Evolutionary conservation across 2,888 invertebrate genomes (phyloP).

Genomic region (Bellardia bayeri): DNA sequence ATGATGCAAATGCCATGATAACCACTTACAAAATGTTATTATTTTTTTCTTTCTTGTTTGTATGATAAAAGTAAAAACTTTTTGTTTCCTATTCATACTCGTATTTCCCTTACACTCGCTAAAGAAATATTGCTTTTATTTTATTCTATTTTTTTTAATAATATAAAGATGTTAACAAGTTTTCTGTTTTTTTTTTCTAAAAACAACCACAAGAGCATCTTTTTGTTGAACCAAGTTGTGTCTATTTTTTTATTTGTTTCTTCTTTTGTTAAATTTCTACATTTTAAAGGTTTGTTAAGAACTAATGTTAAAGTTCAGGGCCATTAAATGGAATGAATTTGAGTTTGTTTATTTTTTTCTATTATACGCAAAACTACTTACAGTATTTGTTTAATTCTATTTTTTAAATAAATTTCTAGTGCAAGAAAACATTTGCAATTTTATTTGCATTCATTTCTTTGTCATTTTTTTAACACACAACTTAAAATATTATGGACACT

Average conservation of each 20-base stretch:
- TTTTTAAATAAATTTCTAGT: not conserved
- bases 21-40: constrained; percentile 17
- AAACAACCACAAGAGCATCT: not conserved
- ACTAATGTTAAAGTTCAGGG: constrained; percentile 52
- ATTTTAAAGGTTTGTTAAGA: constrained; percentile 15
- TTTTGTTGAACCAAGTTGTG: not conserved
- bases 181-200: not conserved
- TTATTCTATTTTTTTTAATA: not conserved
- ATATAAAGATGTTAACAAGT: constrained; percentile 42
- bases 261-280: not conserved
- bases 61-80: not conserved
- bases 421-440: not conserved
- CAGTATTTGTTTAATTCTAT: not conserved
- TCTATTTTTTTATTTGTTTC: constrained; percentile 14
- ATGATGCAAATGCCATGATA: constrained; percentile 44
- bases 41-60: not conserved
- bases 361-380: not conserved
- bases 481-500: not conserved
- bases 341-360: not conserved
- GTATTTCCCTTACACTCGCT: not conserved
- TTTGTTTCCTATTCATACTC: constrained; percentile 12
- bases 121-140: constrained; percentile 10
- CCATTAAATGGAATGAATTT: not conserved
- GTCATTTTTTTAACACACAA: not conserved
- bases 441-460: not conserved